Base-by-base conservation (phyloP, 2,888 invertebrate species). In the Chloroclysta siterata region DNA sequence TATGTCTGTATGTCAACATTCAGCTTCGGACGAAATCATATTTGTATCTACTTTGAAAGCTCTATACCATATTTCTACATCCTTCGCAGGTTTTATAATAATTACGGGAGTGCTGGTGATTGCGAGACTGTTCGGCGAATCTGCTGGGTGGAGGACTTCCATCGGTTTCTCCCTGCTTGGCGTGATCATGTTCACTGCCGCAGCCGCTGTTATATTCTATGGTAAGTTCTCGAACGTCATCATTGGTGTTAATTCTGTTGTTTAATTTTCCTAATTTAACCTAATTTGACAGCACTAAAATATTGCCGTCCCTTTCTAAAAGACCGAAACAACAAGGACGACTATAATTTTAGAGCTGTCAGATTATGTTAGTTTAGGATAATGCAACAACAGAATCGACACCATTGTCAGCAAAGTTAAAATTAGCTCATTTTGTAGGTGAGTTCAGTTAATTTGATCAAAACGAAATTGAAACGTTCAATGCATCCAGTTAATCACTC, bases 151-250 rank as follows among this genome's bases (percentile, higher is more conserved):
- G 89, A 90, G 94, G 83, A 95, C 95, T 50, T 93, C 94, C 8
- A 86, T 95, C 51, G 87, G 95, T 2, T 95, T 95, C 81, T 94
- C 95, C 0, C 80, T 94, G 5, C 78, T 94, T 39, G 95, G 95
- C 0, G 93, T 94, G 17, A 85, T 95, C 48, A 87, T 96, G 80
- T 95, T 95, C 80, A 86, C 95, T 5, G 94, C 95, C 0, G 94
- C 95, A 0, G 95, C 94, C 36, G 94, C 94, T 68, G 90, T 96
- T 61, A 94, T 96, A 59, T 94, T 95, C 66, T 93, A 93, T 78
- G 94, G 93, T 93, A 75, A 84, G 80, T 72, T 44, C 22, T 47
- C 52, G 36, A 14, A 7, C 14, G 14, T 42, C n/a, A 14, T 14
- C 3, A 3, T n/a, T n/a, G n/a, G n/a, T n/a, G n/a, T n/a, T n/a